Conservation (phyloP, 2,888 invertebrate species). For the Liodrosophila aerea region DNA sequence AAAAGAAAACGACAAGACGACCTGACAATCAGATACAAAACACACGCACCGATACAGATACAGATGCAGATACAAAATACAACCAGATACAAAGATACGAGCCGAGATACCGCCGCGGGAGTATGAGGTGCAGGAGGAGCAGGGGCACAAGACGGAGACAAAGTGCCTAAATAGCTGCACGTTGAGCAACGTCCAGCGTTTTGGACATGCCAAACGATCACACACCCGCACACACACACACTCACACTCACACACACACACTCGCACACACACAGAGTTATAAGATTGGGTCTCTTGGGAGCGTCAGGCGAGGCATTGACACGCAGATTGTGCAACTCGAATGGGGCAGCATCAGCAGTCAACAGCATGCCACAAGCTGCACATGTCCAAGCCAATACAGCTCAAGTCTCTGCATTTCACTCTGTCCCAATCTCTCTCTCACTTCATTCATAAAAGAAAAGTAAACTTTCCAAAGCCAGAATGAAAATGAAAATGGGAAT, state of each 20-base stretch:
- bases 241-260: slow-evolving; percentile 27
- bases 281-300: slow-evolving; percentile 56
- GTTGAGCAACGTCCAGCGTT: slow-evolving; percentile 58
- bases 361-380: slow-evolving; percentile 61
- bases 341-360: too few relatives aligned
- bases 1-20: slow-evolving; percentile 13
- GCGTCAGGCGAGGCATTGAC: slow-evolving; percentile 60
- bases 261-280: slow-evolving; percentile 16
- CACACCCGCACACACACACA: slow-evolving; percentile 30
- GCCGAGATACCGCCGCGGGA: slow-evolving; percentile 34
- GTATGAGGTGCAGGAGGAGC: slow-evolving; percentile 1
- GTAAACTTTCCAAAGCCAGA: slow-evolving; percentile 52
- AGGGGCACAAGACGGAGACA: slow-evolving; percentile 38
- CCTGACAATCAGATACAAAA: slow-evolving; percentile 54
- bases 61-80: slow-evolving; percentile 37
- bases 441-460: slow-evolving; percentile 6
- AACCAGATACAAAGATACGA: slow-evolving; percentile 50
- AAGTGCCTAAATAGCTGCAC: slow-evolving; percentile 58
- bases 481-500: slow-evolving; percentile 40
- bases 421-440: background rate
- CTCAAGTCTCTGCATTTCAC: slow-evolving; percentile 1
- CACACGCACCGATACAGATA: slow-evolving; percentile 42
- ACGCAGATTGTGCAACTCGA: slow-evolving; percentile 70
- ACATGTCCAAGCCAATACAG: slow-evolving; percentile 59
- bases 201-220: slow-evolving; percentile 72